A percentile compares a stretch with the other conserved stretches of the same genome.
phyloP scores from a whole-genome alignment of 1,140 invertebrate genomes.

The Polyergus mexicanus region DNA sequence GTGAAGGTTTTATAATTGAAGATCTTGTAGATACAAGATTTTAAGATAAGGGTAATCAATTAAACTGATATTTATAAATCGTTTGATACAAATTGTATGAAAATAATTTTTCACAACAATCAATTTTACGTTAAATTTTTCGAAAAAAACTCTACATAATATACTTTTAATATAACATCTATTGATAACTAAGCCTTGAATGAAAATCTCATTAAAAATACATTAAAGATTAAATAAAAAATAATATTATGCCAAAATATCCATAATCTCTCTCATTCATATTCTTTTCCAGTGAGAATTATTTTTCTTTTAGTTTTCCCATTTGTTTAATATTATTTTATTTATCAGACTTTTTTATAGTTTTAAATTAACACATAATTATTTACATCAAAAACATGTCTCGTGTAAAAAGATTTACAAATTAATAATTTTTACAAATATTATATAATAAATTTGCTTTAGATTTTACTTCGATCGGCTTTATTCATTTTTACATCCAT shows the following conservation, averaged over 20 bases:
- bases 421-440: no score
- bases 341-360: neutral
- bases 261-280: neutral
- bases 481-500: neutral
- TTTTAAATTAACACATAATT: neutral
- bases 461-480: neutral
- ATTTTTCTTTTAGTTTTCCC: neutral
- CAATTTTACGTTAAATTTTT: neutral
- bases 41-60: neutral
- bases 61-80: neutral
- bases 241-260: constrained; percentile 15
- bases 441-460: no score
- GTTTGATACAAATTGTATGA: neutral
- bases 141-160: neutral
- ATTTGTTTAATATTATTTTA: neutral
- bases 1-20: neutral
- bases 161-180: neutral
- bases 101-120: constrained; percentile 8
- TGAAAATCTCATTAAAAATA: constrained; percentile 27
- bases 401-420: neutral
- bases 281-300: neutral
- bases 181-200: neutral
- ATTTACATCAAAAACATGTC: neutral
- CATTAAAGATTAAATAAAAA: constrained; percentile 11
- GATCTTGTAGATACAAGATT: neutral